These are phyloP conservation scores for Tinea semifulvella DNA, from an alignment of 2,888 invertebrate species.

Conservation along the genomic window DNA sequence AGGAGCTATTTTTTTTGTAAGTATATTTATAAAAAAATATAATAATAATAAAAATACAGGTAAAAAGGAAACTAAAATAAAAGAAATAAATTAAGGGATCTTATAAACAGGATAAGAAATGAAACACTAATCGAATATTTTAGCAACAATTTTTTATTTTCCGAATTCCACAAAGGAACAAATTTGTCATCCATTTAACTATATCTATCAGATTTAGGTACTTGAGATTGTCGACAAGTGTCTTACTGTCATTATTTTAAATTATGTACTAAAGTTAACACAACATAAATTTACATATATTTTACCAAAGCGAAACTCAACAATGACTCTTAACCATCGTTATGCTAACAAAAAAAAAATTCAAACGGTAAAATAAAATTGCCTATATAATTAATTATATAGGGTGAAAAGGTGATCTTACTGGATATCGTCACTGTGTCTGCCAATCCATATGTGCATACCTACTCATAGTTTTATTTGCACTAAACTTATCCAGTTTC, in stretches of 20 bases:
- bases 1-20: no score
- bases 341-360: slow-evolving; percentile 6
- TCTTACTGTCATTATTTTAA: slow-evolving; percentile 4
- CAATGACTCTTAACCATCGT: slow-evolving; percentile 6
- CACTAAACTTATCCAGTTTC: no score
- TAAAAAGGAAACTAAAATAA: no score
- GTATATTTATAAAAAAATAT: no score
- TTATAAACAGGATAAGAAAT: neutral
- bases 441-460: no score
- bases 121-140: slow-evolving; percentile 28
- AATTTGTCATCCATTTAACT: slow-evolving; percentile 56
- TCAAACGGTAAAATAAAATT: neutral
- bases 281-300: slow-evolving; percentile 7
- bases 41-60: no score
- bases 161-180: slow-evolving; percentile 66
- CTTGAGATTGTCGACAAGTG: slow-evolving; percentile 4
- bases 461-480: no score
- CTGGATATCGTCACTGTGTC: no score
- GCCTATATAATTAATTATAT: slow-evolving; percentile 4
- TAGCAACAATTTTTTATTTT: slow-evolving; percentile 69
- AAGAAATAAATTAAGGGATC: neutral
- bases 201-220: slow-evolving; percentile 39
- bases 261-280: slow-evolving; percentile 9
- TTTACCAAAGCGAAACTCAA: slow-evolving; percentile 8
- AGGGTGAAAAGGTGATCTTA: no score